A percentile compares a stretch with the other conserved stretches of the same genome.
Evolutionary conservation across 2,888 invertebrate genomes (phyloP).

Genomic region (Lithophane socia): DNA sequence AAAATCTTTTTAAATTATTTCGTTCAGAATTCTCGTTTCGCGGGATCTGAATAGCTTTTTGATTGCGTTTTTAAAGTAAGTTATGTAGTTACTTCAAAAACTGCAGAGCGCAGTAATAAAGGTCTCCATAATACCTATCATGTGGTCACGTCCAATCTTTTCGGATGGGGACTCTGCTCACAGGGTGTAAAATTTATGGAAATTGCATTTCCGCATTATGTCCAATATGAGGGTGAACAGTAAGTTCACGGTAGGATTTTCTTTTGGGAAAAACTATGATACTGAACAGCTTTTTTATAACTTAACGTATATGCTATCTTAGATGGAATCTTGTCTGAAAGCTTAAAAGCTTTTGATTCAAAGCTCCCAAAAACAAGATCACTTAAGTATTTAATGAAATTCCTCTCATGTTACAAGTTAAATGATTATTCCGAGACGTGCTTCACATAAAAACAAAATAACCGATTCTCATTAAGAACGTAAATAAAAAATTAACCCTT

Average conservation of each 20-base stretch:
- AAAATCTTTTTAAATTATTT: slow-evolving; percentile 56
- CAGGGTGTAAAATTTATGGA: slow-evolving; percentile 90
- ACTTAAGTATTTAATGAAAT: slow-evolving; percentile 16
- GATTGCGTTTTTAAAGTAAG: slow-evolving; percentile 48
- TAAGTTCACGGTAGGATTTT: slow-evolving; percentile 72
- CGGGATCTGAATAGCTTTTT: slow-evolving; percentile 43
- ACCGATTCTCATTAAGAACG: slow-evolving; percentile 67
- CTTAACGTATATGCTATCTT: background rate
- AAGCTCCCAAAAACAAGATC: slow-evolving; percentile 9
- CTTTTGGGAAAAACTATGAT: slow-evolving; percentile 66
- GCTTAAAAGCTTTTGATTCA: background rate
- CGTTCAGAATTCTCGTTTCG: slow-evolving; percentile 43
- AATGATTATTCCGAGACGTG: slow-evolving; percentile 37
- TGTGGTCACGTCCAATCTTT: slow-evolving; percentile 88
- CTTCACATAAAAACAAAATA: slow-evolving; percentile 54
- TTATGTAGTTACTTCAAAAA: slow-evolving; percentile 42
- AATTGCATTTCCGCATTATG: slow-evolving; percentile 89
- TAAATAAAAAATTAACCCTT: slow-evolving; percentile 72
- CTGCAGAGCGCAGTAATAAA: slow-evolving; percentile 44
- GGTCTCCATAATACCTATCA: slow-evolving; percentile 69
- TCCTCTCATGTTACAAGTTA: slow-evolving; percentile 17
- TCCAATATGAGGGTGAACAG: slow-evolving; percentile 80
- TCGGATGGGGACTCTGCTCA: slow-evolving; percentile 85
- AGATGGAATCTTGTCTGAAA: background rate
- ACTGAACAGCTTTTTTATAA: slow-evolving; percentile 45